A percentile compares a stretch with the other conserved stretches of the same genome.
Conservation (phyloP, 2,797 vertebrate genomes). For the Nannoperca obscura region DNA sequence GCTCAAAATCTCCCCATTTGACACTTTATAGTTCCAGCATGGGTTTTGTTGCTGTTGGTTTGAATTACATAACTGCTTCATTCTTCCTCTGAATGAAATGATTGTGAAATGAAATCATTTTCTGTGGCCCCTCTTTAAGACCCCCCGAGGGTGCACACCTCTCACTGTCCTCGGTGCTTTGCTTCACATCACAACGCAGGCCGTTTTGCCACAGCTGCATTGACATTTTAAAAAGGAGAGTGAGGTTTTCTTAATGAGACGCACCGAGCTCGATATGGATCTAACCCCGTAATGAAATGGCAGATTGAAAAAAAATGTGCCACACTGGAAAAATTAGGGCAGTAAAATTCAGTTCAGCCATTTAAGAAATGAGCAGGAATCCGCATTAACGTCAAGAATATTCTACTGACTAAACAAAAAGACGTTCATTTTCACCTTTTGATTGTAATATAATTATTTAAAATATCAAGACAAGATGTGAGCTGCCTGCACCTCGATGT, state of each 20-base stretch:
- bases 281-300: constrained; percentile 33
- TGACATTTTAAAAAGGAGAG: constrained; percentile 56
- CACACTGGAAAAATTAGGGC: constrained; percentile 7
- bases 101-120: constrained; percentile 59
- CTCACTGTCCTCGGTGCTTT: constrained; percentile 5
- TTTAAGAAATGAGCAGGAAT: background rate
- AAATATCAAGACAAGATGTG: background rate
- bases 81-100: constrained; percentile 41
- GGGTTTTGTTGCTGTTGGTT: constrained; percentile 16
- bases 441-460: background rate
- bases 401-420: constrained; percentile 7
- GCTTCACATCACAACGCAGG: constrained; percentile 13
- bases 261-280: constrained; percentile 9
- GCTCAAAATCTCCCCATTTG: background rate
- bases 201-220: constrained; percentile 6
- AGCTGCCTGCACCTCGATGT: background rate
- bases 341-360: constrained; percentile 10
- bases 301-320: constrained; percentile 16
- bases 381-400: background rate
- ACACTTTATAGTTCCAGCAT: background rate
- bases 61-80: constrained; percentile 26
- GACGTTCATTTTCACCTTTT: background rate
- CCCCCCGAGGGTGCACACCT: constrained; percentile 34
- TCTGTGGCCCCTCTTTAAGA: constrained; percentile 27
- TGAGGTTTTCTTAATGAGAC: constrained; percentile 44